phyloP scores from a whole-genome alignment of 2,797 vertebrate genomes.

The Ispidina lecontei region DNA sequence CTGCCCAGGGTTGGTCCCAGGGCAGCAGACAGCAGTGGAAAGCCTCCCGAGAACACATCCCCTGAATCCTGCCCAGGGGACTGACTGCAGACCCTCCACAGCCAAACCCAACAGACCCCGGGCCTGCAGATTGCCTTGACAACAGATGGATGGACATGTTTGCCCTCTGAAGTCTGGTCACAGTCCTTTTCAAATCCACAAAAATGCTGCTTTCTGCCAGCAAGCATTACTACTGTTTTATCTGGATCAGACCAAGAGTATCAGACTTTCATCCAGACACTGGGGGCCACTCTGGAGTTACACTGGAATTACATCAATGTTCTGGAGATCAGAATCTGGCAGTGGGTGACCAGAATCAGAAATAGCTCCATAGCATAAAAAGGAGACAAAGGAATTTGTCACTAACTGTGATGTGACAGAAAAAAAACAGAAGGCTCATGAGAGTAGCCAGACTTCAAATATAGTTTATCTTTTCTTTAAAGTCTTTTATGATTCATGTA shows the following conservation, averaged over 20 bases:
- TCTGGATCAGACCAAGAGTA: conserved; percentile 39
- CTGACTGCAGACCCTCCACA: background rate
- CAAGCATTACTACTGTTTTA: conserved; percentile 58
- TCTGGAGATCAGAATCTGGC: conserved; percentile 66
- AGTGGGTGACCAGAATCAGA: conserved; percentile 23
- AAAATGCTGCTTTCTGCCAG: conserved; percentile 59
- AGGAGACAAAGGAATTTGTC: conserved; percentile 41
- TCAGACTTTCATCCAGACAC: conserved; percentile 49
- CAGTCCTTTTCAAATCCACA: conserved; percentile 47
- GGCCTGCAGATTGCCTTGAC: conserved; percentile 38
- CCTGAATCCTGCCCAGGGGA: background rate
- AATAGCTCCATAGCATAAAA: conserved; percentile 40
- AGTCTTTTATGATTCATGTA: background rate
- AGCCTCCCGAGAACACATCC: conserved; percentile 25
- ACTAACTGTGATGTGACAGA: background rate
- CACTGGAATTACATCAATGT: conserved; percentile 39
- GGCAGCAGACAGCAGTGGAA: background rate
- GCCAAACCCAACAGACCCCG: conserved; percentile 52
- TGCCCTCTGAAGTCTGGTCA: conserved; percentile 60
- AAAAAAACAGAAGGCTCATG: background rate
- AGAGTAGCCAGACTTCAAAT: background rate
- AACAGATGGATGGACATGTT: conserved; percentile 22
- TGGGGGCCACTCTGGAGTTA: conserved; percentile 60
- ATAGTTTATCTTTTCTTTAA: background rate
- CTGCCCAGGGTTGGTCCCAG: background rate